phyloP scores from a whole-genome alignment of 23 tunicate species.

The Clavelina lepadiformis region DNA sequence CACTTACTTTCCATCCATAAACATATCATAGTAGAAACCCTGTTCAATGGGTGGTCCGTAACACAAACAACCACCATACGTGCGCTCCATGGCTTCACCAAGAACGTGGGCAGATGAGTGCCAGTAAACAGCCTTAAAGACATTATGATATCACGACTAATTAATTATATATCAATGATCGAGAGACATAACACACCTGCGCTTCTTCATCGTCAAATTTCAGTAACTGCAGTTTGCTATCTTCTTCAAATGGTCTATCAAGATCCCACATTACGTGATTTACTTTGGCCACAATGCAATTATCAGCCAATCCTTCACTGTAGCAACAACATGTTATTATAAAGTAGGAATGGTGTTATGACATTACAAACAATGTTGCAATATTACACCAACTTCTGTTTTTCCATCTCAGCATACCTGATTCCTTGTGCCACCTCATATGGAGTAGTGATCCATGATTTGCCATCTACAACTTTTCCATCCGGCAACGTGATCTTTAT shows the following conservation, averaged over 20 bases:
- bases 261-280: constrained; percentile 78
- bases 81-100: constrained; percentile 87
- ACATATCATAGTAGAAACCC: constrained; percentile 92
- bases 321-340: too few relatives aligned
- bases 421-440: constrained; percentile 55
- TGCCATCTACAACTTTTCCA: constrained; percentile 71
- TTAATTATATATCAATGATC: too few relatives aligned
- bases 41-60: constrained; percentile 87
- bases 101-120: constrained; percentile 81
- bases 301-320: constrained; percentile 69
- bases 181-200: too few relatives aligned
- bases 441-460: constrained; percentile 79
- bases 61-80: constrained; percentile 71
- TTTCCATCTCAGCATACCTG: too few relatives aligned
- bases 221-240: constrained; percentile 40
- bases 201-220: constrained; percentile 77
- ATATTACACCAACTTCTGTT: too few relatives aligned
- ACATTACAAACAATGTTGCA: too few relatives aligned
- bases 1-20: constrained; percentile 52
- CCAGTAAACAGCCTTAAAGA: constrained; percentile 70
- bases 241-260: constrained; percentile 56
- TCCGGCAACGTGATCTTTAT: constrained; percentile 76
- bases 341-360: too few relatives aligned
- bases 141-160: too few relatives aligned
- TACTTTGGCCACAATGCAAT: constrained; percentile 67